These are phyloP conservation scores for Oreohelix idahoensis DNA, from an alignment of 1,140 invertebrate species.

Conservation along the genomic window DNA sequence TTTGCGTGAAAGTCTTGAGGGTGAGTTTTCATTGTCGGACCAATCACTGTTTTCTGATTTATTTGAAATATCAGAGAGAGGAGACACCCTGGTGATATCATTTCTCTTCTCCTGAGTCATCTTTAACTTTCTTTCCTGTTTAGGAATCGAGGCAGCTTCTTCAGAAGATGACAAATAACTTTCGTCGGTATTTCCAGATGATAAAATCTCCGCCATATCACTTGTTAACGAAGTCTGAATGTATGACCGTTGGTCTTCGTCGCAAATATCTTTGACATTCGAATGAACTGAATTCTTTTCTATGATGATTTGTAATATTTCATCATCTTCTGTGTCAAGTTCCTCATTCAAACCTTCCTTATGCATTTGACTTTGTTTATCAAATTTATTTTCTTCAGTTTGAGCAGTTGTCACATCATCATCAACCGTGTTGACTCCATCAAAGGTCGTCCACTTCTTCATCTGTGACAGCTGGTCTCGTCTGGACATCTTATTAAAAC, in stretches of 20 bases:
- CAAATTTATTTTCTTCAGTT: too few species aligned
- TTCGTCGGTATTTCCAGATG: background rate
- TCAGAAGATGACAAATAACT: background rate
- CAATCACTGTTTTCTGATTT: constrained; percentile 27
- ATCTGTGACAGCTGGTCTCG: background rate
- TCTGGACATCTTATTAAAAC: background rate
- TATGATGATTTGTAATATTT: constrained; percentile 1
- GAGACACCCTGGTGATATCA: background rate
- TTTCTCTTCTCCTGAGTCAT: too few species aligned
- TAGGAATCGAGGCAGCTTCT: background rate
- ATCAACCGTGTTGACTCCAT: background rate
- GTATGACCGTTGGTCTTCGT: background rate
- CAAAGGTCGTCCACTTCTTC: background rate
- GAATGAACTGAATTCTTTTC: background rate
- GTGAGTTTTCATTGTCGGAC: background rate
- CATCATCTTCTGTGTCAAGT: constrained; percentile 10
- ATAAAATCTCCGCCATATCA: background rate
- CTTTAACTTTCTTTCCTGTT: background rate
- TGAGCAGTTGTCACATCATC: too few species aligned
- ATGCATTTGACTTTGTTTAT: background rate
- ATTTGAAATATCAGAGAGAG: background rate
- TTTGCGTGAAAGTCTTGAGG: background rate
- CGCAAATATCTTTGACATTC: background rate
- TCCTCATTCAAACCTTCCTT: background rate
- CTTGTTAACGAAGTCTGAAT: background rate